Evolutionary conservation across 1,140 invertebrate species (phyloP).

Genomic region (Diorhabda elongata): DNA sequence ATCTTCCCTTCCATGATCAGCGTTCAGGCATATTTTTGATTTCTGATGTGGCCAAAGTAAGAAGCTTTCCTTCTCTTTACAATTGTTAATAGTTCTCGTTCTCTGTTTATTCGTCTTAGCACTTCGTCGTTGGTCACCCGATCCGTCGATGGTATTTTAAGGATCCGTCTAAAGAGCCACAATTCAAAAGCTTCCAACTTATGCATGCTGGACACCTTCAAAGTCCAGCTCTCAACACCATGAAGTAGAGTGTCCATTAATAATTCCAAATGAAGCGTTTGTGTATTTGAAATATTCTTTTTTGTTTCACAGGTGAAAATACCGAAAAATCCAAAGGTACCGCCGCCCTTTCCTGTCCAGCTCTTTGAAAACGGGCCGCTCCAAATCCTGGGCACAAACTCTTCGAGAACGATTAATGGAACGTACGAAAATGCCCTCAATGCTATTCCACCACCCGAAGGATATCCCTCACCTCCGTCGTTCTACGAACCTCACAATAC

Average conservation of each 20-base stretch:
- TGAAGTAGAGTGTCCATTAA: constrained; percentile 49
- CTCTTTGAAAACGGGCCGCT: constrained; percentile 74
- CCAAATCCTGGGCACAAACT: constrained; percentile 65
- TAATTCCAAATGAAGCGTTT: constrained; percentile 40
- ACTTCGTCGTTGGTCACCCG: too few relatives aligned
- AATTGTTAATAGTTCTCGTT: too few relatives aligned
- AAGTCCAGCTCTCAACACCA: too few relatives aligned
- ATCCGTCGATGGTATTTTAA: too few relatives aligned
- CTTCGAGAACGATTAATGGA: constrained; percentile 60
- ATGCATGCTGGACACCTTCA: too few relatives aligned
- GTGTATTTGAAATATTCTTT: constrained; percentile 6
- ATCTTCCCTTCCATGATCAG: too few relatives aligned
- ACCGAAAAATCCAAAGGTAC: constrained; percentile 61
- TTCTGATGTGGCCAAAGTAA: too few relatives aligned
- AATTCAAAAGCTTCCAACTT: too few relatives aligned
- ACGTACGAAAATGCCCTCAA: constrained; percentile 51
- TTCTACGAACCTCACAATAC: constrained; percentile 46
- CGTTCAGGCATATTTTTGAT: too few relatives aligned
- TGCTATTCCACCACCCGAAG: constrained; percentile 50
- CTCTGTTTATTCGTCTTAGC: too few relatives aligned
- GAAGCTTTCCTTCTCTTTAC: too few relatives aligned
- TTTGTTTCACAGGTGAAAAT: constrained; percentile 53
- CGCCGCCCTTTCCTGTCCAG: constrained; percentile 85
- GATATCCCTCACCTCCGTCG: constrained; percentile 26
- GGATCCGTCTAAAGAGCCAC: too few relatives aligned